phyloP scores from a whole-genome alignment of 1,140 invertebrate genomes.

The Dendrolimus punctatus region DNA sequence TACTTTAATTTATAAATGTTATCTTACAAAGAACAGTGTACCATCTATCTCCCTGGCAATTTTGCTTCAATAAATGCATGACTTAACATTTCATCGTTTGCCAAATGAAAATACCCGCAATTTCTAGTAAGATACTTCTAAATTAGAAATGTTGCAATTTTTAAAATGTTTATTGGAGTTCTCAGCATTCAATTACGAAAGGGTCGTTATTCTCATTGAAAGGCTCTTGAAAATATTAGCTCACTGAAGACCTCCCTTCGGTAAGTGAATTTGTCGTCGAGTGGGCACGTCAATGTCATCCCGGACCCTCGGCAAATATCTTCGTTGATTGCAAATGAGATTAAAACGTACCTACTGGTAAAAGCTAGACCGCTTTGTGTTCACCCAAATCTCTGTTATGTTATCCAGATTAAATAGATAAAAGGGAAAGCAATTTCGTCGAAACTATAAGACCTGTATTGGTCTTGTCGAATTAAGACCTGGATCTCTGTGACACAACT shows the following conservation, averaged over 20 bases:
- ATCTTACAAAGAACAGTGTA: no score
- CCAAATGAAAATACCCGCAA: no score
- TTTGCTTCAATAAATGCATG: no score
- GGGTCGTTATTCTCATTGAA: conserved; percentile 16
- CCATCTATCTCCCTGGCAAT: no score
- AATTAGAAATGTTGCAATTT: conserved; percentile 10
- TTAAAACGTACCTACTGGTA: conserved; percentile 18
- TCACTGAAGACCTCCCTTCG: conserved; percentile 16
- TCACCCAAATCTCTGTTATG: conserved; percentile 14
- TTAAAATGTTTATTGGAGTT: conserved; percentile 11
- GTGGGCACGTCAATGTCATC: conserved; percentile 17
- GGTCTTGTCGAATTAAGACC: no score
- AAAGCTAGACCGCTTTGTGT: conserved; percentile 12
- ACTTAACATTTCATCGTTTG: no score
- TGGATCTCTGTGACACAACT: no score
- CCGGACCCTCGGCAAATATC: conserved; percentile 10
- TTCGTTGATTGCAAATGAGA: conserved; percentile 25
- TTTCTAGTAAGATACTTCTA: background rate
- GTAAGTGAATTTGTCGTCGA: conserved; percentile 9
- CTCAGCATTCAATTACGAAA: conserved; percentile 16
- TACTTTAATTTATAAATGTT: no score
- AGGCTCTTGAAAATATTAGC: conserved; percentile 15
- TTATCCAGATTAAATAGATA: background rate
- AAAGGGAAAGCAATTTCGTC: conserved; percentile 2
- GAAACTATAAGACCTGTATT: background rate